These are phyloP conservation scores for Scaptomyza flava DNA, from an alignment of 2,888 invertebrate species.

Conservation along the genomic window DNA sequence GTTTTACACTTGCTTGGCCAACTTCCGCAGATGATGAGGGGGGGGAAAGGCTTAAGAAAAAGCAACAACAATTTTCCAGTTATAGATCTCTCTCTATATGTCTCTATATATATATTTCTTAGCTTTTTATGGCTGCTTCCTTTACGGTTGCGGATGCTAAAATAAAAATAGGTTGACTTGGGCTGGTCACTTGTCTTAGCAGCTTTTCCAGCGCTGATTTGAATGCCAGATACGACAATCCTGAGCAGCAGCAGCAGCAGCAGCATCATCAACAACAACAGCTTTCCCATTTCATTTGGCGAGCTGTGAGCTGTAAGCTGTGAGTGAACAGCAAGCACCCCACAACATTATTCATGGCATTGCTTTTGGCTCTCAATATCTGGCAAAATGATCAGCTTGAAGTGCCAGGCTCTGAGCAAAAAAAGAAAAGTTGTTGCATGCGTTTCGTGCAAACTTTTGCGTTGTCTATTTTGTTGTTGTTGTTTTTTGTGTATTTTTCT, in stretches of 20 bases:
- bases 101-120: conserved; percentile 25
- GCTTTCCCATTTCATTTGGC: conserved; percentile 76
- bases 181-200: conserved; percentile 50
- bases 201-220: conserved; percentile 73
- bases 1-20: conserved; percentile 81
- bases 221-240: conserved; percentile 72
- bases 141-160: conserved; percentile 71
- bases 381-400: conserved; percentile 65
- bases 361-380: conserved; percentile 64
- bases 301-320: conserved; percentile 23
- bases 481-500: conserved; percentile 59
- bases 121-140: conserved; percentile 37
- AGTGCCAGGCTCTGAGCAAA: conserved; percentile 42
- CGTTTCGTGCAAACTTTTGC: conserved; percentile 50
- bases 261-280: conserved; percentile 32
- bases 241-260: conserved; percentile 36
- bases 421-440: conserved; percentile 77
- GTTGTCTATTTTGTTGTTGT: conserved; percentile 56
- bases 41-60: conserved; percentile 25
- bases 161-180: conserved; percentile 76
- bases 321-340: conserved; percentile 26
- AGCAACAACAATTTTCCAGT: conserved; percentile 57
- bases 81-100: conserved; percentile 34
- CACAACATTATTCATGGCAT: conserved; percentile 56
- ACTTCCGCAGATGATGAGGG: conserved; percentile 74